Evolutionary conservation across 2,888 invertebrate genomes (phyloP), one percentile per base, ranked within the genome.

Genomic region (Leptopterna dolabrata): DNA sequence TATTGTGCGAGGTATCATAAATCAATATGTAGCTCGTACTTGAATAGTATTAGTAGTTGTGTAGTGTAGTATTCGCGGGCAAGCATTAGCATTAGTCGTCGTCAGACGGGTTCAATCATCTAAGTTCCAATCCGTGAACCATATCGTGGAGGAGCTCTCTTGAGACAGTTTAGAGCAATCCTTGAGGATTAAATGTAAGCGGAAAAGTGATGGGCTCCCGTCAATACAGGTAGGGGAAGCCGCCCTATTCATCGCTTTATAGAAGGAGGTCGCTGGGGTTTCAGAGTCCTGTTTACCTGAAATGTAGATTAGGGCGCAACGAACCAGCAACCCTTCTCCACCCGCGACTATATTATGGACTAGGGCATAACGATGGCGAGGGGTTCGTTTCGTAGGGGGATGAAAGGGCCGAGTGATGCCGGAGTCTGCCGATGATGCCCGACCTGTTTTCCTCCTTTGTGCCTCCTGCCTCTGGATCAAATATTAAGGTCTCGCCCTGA

Each of bases 221-320:
- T 47, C 47, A 70, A 19, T 70, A 27, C 24, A 70, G 70, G 27
- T 29, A 29, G 14, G 70, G 27, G 11, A 19, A 19, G 70, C 19
- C 6, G 6, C 63, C 19, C 70, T 70, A 70, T 70, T 70, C 70
- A 70, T 70, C 70, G 70, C 70, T 70, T 70, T 70, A 27, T 27
- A 29, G 29, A 24, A 27, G 70, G 70, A 24, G 70, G 29, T 24
- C 27, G 70, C 70, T 24, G 70, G 70, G 70, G 29, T 70, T 27
- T 70, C 70, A 13, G 27, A n/a, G 70, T 29, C 70, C 24, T 70
- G 70, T 70, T 70, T 70, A 70, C 70, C 70, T 70, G 70, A 70
- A 70, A 70, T 70, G 70, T 70, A 70, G 70, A 70, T 70, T 70
- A 70, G 70, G 19, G 29, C 70, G 70, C 70, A 70, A 29, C 70